These are phyloP conservation scores for Lichenostomus cassidix DNA, from an alignment of 2,113 vertebrate species.

Conservation along the genomic window DNA sequence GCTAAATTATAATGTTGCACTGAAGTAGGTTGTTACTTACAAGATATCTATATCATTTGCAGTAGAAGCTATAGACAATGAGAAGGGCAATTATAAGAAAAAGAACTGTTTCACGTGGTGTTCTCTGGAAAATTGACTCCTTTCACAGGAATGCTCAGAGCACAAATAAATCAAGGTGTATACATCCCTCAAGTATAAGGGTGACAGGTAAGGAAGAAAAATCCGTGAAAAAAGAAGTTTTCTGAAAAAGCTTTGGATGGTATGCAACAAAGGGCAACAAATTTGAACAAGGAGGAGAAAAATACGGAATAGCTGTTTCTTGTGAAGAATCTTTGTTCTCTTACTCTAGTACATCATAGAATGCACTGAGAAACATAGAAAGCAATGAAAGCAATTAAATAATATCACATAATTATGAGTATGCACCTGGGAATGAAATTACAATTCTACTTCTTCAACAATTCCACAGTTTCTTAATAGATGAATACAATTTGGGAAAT, in stretches of 20 bases:
- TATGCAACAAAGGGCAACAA: neutral
- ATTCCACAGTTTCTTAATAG: neutral
- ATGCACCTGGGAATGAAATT: neutral
- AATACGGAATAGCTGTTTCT: neutral
- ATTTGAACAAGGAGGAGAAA: neutral
- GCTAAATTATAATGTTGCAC: neutral
- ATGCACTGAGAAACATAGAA: neutral
- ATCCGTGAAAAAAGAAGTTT: neutral
- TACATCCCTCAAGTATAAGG: neutral
- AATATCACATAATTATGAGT: neutral
- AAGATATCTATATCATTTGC: neutral
- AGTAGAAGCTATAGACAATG: neutral
- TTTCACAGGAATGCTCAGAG: neutral
- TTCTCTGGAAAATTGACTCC: neutral
- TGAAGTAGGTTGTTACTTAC: neutral
- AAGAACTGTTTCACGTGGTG: neutral
- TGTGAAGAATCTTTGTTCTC: neutral
- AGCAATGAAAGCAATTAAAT: neutral
- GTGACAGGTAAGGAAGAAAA: neutral
- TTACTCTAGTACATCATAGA: neutral
- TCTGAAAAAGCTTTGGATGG: neutral
- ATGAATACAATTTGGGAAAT: neutral
- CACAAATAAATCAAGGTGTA: neutral
- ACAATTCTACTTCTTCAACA: neutral
- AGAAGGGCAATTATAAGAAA: neutral